phyloP scores from a whole-genome alignment of 2,888 invertebrate genomes.

The Peribatodes rhomboidaria region DNA sequence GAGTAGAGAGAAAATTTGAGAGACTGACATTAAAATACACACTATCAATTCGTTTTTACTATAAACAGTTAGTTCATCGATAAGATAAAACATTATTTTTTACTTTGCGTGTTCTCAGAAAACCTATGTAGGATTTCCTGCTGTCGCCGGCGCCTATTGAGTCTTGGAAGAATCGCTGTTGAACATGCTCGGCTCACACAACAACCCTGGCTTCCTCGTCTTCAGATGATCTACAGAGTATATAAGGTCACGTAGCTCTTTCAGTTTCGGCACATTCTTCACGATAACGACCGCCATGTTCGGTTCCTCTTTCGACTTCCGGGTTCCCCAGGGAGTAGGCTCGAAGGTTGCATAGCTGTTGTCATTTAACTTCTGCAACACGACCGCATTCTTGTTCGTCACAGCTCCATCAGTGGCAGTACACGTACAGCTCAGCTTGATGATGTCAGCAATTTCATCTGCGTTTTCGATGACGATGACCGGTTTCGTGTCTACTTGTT shows the following conservation, averaged over 20 bases:
- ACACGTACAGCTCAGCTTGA: not conserved
- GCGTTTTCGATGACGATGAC: conserved; percentile 4
- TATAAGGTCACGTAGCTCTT: not conserved
- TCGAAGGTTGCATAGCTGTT: not conserved
- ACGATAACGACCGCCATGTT: conserved; percentile 1
- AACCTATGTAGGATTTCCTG: not conserved
- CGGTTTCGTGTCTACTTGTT: not conserved
- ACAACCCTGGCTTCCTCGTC: not conserved
- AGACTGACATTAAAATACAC: too few species aligned
- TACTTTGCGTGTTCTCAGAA: not conserved
- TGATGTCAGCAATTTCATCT: not conserved
- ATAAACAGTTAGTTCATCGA: too few species aligned
- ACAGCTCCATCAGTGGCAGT: not conserved
- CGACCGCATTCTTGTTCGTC: not conserved
- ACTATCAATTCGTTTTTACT: too few species aligned
- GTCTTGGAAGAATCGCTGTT: not conserved
- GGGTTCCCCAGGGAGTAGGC: too few species aligned
- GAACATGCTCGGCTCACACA: conserved; percentile 5
- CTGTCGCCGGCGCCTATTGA: not conserved
- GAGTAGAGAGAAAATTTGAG: too few species aligned
- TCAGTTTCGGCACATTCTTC: conserved; percentile 7
- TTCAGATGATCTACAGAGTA: not conserved
- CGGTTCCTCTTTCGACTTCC: not conserved
- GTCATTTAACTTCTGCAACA: conserved; percentile 7
- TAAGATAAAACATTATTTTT: not conserved